These are phyloP conservation scores for Botia kubotai DNA, from an alignment of 2,797 vertebrate species.

Conservation along the genomic window DNA sequence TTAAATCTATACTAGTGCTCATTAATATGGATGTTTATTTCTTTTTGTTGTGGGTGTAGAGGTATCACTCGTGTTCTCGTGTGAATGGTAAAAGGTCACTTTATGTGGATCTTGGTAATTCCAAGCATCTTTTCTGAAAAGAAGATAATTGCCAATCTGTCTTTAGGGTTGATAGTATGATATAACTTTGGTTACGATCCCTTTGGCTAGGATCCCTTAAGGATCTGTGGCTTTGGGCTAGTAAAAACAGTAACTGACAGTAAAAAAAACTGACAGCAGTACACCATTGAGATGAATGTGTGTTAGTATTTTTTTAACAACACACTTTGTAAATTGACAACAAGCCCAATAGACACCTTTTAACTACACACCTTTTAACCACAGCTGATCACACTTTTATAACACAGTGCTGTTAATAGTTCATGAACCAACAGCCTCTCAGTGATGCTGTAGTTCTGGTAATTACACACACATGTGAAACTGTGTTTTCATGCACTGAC, in stretches of 20 bases:
- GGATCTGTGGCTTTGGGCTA: neutral
- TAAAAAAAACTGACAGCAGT: conserved; percentile 8
- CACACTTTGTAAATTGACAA: conserved; percentile 20
- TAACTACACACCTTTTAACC: neutral
- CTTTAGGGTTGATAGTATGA: neutral
- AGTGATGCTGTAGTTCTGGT: neutral
- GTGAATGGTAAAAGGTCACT: neutral
- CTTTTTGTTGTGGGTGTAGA: conserved; percentile 1
- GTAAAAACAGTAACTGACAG: too few species aligned
- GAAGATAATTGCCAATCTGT: neutral
- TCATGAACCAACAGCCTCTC: conserved; percentile 1
- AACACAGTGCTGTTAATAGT: conserved; percentile 13
- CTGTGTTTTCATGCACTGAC: neutral
- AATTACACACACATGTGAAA: conserved; percentile 5
- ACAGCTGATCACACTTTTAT: neutral
- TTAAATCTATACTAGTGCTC: conserved; percentile 16
- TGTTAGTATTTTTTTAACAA: neutral
- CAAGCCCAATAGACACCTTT: conserved; percentile 6
- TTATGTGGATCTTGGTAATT: neutral
- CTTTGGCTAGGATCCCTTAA: neutral
- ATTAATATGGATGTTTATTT: conserved; percentile 37
- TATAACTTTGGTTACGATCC: too few species aligned
- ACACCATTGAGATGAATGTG: neutral
- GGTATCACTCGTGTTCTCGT: neutral
- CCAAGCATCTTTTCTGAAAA: neutral